Evolutionary conservation across 2,888 invertebrate genomes (phyloP).

Genomic region (Vandiemenella viatica): DNA sequence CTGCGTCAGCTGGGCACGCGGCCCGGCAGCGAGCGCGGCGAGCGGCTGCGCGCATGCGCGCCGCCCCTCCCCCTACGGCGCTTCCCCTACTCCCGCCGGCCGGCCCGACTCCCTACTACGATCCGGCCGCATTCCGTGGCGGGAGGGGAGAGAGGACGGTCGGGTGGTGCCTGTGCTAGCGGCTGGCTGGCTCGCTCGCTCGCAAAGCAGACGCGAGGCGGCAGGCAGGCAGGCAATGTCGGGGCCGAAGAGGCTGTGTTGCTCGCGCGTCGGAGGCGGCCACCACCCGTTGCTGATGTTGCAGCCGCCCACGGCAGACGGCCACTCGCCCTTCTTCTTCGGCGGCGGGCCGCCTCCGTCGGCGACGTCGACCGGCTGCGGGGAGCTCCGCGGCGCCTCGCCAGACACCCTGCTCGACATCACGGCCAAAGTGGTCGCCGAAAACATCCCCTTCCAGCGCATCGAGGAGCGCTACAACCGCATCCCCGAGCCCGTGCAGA

Average conservation of each 20-base stretch:
- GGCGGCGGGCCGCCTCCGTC: slow-evolving; percentile 3
- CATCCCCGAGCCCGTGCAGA: slow-evolving; percentile 78
- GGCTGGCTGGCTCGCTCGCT: background rate
- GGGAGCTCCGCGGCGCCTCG: slow-evolving; percentile 4
- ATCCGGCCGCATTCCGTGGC: slow-evolving; percentile 1
- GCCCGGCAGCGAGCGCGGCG: slow-evolving; percentile 15
- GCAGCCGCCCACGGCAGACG: background rate
- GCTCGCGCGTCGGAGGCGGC: slow-evolving; percentile 29
- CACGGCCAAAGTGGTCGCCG: slow-evolving; percentile 68
- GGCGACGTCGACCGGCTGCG: slow-evolving; percentile 3
- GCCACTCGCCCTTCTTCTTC: background rate
- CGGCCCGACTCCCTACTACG: background rate
- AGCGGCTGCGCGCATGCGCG: slow-evolving; percentile 7
- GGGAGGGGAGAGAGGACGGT: background rate
- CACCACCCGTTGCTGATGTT: slow-evolving; percentile 8
- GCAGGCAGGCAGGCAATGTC: slow-evolving; percentile 19
- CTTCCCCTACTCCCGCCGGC: slow-evolving; percentile 9
- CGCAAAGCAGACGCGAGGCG: slow-evolving; percentile 23
- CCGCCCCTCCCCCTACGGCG: too few relatives aligned
- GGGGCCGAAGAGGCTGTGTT: slow-evolving; percentile 33
- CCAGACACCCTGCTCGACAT: slow-evolving; percentile 68
- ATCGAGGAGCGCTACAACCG: slow-evolving; percentile 76
- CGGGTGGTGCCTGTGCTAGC: background rate
- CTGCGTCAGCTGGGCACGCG: slow-evolving; percentile 19
- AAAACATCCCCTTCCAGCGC: slow-evolving; percentile 70